A percentile compares a stretch with the other conserved stretches of the same genome.
Conservation (phyloP, 2,797 vertebrate genomes). For the Eospalax fontanierii region DNA sequence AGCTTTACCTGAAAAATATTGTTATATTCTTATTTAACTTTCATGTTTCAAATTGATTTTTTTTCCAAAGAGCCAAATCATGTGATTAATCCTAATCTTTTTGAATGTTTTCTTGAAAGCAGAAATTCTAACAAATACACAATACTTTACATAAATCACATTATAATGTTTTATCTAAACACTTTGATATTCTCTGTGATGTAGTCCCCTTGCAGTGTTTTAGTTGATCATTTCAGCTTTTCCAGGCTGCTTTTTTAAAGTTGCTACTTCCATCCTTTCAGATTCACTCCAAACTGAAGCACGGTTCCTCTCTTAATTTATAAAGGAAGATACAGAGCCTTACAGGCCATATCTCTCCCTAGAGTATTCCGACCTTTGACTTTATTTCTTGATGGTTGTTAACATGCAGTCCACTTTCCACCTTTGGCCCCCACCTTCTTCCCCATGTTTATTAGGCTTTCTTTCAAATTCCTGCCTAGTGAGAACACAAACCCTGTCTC, state of each 20-base stretch:
- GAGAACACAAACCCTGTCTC: not conserved
- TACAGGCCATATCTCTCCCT: not conserved
- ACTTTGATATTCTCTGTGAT: not conserved
- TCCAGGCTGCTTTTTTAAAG: not conserved
- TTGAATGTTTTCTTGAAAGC: not conserved
- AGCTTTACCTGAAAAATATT: not conserved
- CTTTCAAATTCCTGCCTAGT: not conserved
- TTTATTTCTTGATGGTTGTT: not conserved
- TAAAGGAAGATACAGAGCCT: not conserved
- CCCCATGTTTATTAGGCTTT: not conserved
- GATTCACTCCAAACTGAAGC: not conserved
- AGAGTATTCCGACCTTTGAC: not conserved
- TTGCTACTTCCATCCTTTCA: not conserved
- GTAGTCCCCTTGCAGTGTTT: not conserved
- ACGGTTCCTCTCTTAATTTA: not conserved
- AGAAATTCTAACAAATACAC: not conserved
- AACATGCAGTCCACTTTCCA: not conserved
- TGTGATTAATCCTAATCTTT: not conserved
- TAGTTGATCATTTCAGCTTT: not conserved
- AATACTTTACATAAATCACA: not conserved
- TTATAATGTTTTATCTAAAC: not conserved
- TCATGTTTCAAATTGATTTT: not conserved
- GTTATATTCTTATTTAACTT: not conserved
- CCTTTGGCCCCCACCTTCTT: not conserved
- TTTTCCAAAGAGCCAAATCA: not conserved